Base-by-base conservation (phyloP, 2,113 vertebrate species). In the Capreolus pygargus region DNA sequence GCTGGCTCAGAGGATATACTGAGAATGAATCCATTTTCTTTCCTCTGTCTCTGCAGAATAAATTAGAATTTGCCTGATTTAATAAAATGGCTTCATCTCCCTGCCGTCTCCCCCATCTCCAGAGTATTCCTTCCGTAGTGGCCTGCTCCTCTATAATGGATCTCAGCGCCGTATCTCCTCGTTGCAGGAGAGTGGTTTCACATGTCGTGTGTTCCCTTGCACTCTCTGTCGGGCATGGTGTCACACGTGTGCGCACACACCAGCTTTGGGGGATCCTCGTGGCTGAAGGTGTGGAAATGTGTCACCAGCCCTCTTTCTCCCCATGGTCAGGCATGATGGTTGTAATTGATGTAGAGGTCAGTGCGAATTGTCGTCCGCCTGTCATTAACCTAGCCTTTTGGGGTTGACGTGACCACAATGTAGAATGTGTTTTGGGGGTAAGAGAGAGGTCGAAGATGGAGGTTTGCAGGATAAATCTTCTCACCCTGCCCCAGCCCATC, bases 51-150 rank as follows among this genome's bases (percentile, higher is more conserved):
- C 98, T 97, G 95, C 98, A 99, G 98, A 98, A 98, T 98, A 98
- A 98, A 98, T 99, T 98, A 99, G 98, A 98, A 98, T 99, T 98
- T 98, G 99, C 99, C 98, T 99, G 99, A 99, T 99, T 99, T 99
- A 99, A 99, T 99, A 99, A 99, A 99, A 99, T 99, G 99, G 99
- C 99, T 99, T 99, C 99, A 98, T 98, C 97, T 98, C 98, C 98
- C 98, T 97, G 98, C 99, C 97, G 85, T 98, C 99, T 99, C 99
- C 95, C 98, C 99, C 99, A 97, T 99, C 99, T 99, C 99, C 97
- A 86, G 97, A 98, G 98, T 43, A 16, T 96, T 97, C 96, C 97
- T 74, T 98, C 98, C 96, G 61, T 84, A 19, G 98, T 95, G 91
- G 85, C 98, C 98, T 86, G 81, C 97, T 23, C 89, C 76, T 78